These are phyloP conservation scores for Amorpha juglandis DNA, from an alignment of 2,888 invertebrate species.

Conservation along the genomic window DNA sequence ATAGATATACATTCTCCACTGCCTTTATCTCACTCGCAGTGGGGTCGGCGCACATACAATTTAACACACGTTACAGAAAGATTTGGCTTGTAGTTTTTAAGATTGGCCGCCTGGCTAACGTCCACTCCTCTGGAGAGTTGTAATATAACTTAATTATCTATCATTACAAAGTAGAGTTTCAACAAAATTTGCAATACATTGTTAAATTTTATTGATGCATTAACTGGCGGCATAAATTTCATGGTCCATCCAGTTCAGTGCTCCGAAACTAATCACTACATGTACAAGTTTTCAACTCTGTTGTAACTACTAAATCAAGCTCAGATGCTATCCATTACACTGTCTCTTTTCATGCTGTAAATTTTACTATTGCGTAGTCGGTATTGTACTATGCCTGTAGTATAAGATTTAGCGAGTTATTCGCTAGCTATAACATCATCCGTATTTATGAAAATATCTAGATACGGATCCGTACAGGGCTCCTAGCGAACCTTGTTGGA, in stretches of 20 bases:
- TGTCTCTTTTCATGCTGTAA: constrained; percentile 35
- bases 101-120: too few relatives aligned
- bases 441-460: too few relatives aligned
- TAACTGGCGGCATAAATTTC: not conserved
- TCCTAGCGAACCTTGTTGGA: too few relatives aligned
- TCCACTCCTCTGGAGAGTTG: too few relatives aligned
- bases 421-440: too few relatives aligned
- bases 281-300: constrained; percentile 32
- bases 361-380: constrained; percentile 11
- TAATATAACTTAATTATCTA: not conserved
- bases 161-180: not conserved
- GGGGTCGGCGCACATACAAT: too few relatives aligned
- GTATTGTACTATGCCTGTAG: not conserved
- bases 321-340: constrained; percentile 54
- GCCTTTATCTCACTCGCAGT: too few relatives aligned
- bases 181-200: not conserved
- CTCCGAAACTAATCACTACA: constrained; percentile 16
- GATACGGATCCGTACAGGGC: too few relatives aligned
- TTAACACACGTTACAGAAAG: too few relatives aligned
- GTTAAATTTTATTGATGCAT: not conserved
- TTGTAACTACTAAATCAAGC: constrained; percentile 52
- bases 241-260: not conserved
- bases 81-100: too few relatives aligned
- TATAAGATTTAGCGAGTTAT: too few relatives aligned
- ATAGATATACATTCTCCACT: too few relatives aligned